Conservation (phyloP, 1,140 invertebrate genomes). For the Rhagoletis zephyria region DNA sequence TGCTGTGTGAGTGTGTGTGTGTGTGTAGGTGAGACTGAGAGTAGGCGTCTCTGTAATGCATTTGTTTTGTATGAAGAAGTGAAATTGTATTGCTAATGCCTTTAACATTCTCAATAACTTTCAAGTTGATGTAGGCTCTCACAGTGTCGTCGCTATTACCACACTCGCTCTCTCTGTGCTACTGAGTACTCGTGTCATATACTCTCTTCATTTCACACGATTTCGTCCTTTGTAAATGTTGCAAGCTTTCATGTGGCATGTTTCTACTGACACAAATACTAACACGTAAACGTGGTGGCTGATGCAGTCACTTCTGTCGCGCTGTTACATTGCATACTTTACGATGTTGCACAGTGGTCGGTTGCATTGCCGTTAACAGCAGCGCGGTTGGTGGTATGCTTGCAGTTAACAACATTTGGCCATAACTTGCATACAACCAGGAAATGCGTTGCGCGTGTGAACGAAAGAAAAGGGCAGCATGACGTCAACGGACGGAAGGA, state of each 20-base stretch:
- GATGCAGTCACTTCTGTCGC: background rate
- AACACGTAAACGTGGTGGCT: background rate
- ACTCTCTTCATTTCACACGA: too few species aligned
- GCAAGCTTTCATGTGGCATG: slow-evolving; percentile 3
- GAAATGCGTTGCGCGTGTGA: background rate
- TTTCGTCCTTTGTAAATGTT: background rate
- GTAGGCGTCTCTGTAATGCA: too few species aligned
- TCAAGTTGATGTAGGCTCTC: background rate
- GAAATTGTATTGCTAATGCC: background rate
- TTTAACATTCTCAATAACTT: background rate
- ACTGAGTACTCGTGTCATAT: too few species aligned
- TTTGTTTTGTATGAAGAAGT: too few species aligned
- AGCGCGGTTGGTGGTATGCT: background rate
- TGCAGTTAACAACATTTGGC: background rate
- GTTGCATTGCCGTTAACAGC: slow-evolving; percentile 18
- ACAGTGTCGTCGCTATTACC: background rate
- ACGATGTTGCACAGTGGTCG: background rate
- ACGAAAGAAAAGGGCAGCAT: slow-evolving; percentile 36
- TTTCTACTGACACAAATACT: slow-evolving; percentile 48
- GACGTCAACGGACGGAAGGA: slow-evolving; percentile 4
- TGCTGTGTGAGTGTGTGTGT: too few species aligned
- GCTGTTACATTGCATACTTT: slow-evolving; percentile 33
- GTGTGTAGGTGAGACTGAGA: too few species aligned
- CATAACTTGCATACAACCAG: background rate
- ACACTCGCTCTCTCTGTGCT: background rate